A percentile compares a stretch with the other conserved stretches of the same genome.
Evolutionary conservation across 2,888 invertebrate genomes (phyloP).

Genomic region (Mesorhabditis sp.): DNA sequence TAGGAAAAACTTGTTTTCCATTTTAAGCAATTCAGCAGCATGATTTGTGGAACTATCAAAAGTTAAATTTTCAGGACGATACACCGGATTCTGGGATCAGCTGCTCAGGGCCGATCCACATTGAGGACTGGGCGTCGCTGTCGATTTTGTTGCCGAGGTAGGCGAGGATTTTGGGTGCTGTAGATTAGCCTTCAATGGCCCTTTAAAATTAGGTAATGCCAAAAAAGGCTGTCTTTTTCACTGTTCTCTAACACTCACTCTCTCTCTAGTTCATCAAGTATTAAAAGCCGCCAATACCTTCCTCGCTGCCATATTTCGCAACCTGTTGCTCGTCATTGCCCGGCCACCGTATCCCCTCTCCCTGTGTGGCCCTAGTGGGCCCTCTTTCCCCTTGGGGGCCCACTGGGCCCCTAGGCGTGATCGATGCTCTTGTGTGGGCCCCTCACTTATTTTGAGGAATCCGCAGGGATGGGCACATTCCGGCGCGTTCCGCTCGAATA

Average conservation of each 20-base stretch:
- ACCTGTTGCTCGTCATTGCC: too few species aligned
- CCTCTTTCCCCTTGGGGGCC: too few species aligned
- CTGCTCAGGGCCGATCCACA: constrained; percentile 65
- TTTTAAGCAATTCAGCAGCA: too few species aligned
- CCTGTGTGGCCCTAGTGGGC: too few species aligned
- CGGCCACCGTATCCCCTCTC: too few species aligned
- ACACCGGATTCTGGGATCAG: constrained; percentile 55
- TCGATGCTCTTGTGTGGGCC: too few species aligned
- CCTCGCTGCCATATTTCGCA: constrained; percentile 7
- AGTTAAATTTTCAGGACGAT: constrained; percentile 15
- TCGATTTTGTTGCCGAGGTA: constrained; percentile 79
- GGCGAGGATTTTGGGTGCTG: constrained; percentile 12
- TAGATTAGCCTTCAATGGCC: too few species aligned
- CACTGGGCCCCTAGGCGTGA: too few species aligned
- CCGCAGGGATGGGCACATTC: too few species aligned
- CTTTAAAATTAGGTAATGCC: background rate
- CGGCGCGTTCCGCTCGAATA: too few species aligned
- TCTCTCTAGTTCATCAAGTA: constrained; percentile 5
- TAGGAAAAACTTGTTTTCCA: too few species aligned
- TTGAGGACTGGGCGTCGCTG: constrained; percentile 88
- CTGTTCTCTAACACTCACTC: constrained; percentile 9
- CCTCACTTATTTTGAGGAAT: too few species aligned
- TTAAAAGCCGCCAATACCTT: constrained; percentile 11
- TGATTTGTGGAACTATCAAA: background rate
- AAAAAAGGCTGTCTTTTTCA: background rate